Evolutionary conservation across 2,797 vertebrate species (phyloP), one percentile per base, ranked within the genome.

Genomic region (Anas acuta): DNA sequence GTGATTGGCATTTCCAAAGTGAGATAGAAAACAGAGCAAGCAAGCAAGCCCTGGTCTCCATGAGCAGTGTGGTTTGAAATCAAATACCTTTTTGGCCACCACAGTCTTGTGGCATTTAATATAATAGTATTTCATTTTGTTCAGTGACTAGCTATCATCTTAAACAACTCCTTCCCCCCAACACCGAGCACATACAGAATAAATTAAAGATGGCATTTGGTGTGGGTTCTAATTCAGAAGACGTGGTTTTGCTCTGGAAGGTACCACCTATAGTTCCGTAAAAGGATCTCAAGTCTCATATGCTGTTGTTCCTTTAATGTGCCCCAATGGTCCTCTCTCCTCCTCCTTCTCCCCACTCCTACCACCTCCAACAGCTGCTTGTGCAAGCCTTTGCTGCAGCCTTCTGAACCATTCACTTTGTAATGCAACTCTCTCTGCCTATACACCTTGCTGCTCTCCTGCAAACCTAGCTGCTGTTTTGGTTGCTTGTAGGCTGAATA

Each of bases 1-100:
- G 61, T 92, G 94, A 91, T 3, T 84, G 90, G 60, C 90, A 75
- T 37, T 75, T 88, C 33, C 67, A 89, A 95, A 90, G 60, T 64
- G 43, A 89, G 23, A 17, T 70, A 45, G n/a, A 37, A 58, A 69
- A 21, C 14, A 58, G 60, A 33, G 28, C 11, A 17, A 89, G 41
- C 32, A 49, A 79, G 49, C 10, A 73, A 79, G 23, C 30, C 22
- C 39, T 60, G 35, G 54, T 47, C 51, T 75, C 73, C 26, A 32
- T 56, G 30, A 84, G 43, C 23, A 35, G 41, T 0, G 1, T 28
- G 61, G 20, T 80, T 92, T 80, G 89, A 90, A 94, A 94, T 67
- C 71, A 90, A 84, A 92, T 45, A 73, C 47, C 16, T 66, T 93
- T 76, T 65, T 76, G 64, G 73, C 65, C 61, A 69, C 65, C 65